Base-by-base conservation (phyloP, 1,140 invertebrate genomes). In the Antheraea mylitta region DNA sequence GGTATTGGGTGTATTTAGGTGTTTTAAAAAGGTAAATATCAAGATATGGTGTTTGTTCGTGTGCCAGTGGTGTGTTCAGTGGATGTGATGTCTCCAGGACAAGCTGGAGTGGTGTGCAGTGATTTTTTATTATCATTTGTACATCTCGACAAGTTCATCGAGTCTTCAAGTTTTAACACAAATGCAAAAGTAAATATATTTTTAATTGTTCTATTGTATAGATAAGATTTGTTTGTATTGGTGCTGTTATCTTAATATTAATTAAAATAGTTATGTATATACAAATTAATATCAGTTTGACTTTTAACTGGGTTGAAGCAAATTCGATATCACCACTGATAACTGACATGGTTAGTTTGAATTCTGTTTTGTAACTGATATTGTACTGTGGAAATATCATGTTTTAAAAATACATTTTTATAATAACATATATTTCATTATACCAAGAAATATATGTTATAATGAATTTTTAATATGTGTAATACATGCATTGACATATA, bases 31-130 rank as follows among this genome's bases (percentile, higher is more conserved):
- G 71, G 72, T 77, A 75, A 88, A 80, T 76, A 82, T 75, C 80
- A 81, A 87, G 81, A 76, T 78, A 78, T 69, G 82, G 82, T 90
- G 86, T 81, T 75, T 81, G 75, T 78, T 83, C 76, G 86, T 91
- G 85, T 87, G 84, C 85, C 81, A 89, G 89, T 91, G 89, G 87
- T 87, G 89, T 90, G 87, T 85, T 89, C 81, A 87, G 89, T 92
- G 89, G 87, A 90, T 89, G 88, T 91, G 85, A 76, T 78, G 72
- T 68, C 78, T 82, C 81, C 78, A 82, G 77, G 69, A 78, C 75
- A 8, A 69, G 59, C 75, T 82, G 79, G 82, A 81, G 76, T 66
- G 74, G 84, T 88, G 85, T 78, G 78, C 73, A 89, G 87, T 91
- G 89, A 62, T 76, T 64, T 82, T 66, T 73, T 58, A 58, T 62